Evolutionary conservation across 2,797 vertebrate genomes (phyloP).

Genomic region (Sebastes paucispinis): DNA sequence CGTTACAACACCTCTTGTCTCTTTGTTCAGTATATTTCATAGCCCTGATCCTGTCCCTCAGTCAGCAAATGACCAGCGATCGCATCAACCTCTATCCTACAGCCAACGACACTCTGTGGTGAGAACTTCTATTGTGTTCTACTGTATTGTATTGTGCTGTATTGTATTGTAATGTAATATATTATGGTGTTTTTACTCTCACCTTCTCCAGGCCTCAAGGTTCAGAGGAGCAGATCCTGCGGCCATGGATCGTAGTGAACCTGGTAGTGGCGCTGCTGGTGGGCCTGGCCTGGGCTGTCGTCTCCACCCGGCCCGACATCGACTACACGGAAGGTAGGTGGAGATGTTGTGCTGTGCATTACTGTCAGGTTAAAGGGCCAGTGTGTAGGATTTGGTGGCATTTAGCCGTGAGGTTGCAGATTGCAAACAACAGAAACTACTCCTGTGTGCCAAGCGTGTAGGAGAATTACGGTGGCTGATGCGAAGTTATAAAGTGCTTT

Average conservation of each 20-base stretch:
- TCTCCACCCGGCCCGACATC: conserved; percentile 88
- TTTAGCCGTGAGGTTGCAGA: too few relatives aligned
- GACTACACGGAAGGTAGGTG: conserved; percentile 93
- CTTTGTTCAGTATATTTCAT: conserved; percentile 89
- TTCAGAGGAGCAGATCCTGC: conserved; percentile 71
- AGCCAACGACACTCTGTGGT: conserved; percentile 90
- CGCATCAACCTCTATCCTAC: conserved; percentile 91
- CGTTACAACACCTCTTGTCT: not conserved
- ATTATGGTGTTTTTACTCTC: not conserved
- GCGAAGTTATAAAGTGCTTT: too few relatives aligned
- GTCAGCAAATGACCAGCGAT: conserved; percentile 96
- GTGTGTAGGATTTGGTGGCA: too few relatives aligned
- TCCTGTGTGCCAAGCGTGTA: too few relatives aligned
- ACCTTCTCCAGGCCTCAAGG: conserved; percentile 77
- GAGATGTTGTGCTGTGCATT: not conserved
- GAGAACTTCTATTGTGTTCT: conserved; percentile 24
- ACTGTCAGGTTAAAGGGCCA: too few relatives aligned
- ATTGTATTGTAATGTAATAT: not conserved
- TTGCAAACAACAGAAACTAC: too few relatives aligned
- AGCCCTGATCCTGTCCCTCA: conserved; percentile 91
- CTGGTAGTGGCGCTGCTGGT: conserved; percentile 86
- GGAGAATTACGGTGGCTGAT: too few relatives aligned
- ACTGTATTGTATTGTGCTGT: not conserved
- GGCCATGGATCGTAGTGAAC: conserved; percentile 74
- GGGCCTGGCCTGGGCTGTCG: conserved; percentile 91